Base-by-base conservation (phyloP, 2,888 invertebrate species). In the Netelia inedita region DNA sequence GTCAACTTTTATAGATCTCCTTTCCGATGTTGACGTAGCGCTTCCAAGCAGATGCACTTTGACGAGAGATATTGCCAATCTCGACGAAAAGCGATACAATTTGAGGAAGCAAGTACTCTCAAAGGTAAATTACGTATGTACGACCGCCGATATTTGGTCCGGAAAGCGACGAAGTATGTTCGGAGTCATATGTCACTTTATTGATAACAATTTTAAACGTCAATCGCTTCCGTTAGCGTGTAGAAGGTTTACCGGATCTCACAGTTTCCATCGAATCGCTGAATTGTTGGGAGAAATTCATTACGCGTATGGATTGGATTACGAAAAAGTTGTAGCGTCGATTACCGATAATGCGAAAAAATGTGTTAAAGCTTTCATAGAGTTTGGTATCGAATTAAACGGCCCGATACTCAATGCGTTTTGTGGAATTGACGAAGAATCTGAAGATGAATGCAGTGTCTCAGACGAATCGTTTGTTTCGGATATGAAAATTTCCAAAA, bases 331-430 rank as follows among this genome's bases (percentile, higher is more conserved):
- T 14, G 53, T 75, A 23, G 65, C 74, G 50, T 65, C 74, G 19
- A 19, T 55, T 53, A 75, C 75, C 28, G 65, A 65, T 53, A 75
- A 75, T 19, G 75, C 55, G 35, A 50, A 35, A 19, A 75, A 75
- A 41, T 75, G 65, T 14, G 75, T 63, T 0, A 75, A 75, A 65
- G 75, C 75, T 5, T 75, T 75, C 41, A 21, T 53, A 55, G 75
- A 75, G 53, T 75, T 65, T 19, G 75, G 75, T 59, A 59, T 59
- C 9, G 21, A 21, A 59, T 8, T 19, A 59, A 21, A 21, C 21
- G 23, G 2, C 2, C 23, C 23, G 23, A 23, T 23, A 2, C 23
- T 23, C 23, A 23, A 23, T 23, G 23, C 1, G 23, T 23, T 23
- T 23, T 23, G 23, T 23, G 23, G 23, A 23, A 2, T 23, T 23